Evolutionary conservation across 2,797 vertebrate species (phyloP).

Genomic region (Leucoraja ocellata): DNA sequence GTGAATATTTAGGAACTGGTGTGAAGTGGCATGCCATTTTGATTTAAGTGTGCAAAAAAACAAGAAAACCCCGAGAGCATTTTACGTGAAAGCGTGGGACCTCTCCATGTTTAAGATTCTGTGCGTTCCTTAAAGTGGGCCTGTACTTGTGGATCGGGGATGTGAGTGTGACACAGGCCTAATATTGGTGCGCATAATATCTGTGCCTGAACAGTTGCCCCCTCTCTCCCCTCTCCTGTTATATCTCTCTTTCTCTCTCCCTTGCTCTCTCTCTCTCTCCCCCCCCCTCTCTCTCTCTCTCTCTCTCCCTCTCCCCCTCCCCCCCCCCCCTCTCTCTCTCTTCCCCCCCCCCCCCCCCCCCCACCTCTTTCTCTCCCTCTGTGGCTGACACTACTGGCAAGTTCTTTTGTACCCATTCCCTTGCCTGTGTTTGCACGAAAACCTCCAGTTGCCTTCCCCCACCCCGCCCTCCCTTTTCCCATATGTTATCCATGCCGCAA

Average conservation of each 20-base stretch:
- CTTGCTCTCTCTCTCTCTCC: slow-evolving; percentile 44
- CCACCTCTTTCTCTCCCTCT: slow-evolving; percentile 41
- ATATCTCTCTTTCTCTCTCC: slow-evolving; percentile 50
- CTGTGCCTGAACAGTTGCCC: slow-evolving; percentile 42
- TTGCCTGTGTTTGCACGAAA: slow-evolving; percentile 49
- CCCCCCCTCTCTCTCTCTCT: too few relatives aligned
- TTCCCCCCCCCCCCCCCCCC: slow-evolving; percentile 39
- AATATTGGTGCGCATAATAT: slow-evolving; percentile 14
- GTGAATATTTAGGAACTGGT: slow-evolving; percentile 38
- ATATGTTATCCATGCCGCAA: slow-evolving; percentile 33
- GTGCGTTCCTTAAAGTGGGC: slow-evolving; percentile 35
- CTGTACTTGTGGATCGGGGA: slow-evolving; percentile 32
- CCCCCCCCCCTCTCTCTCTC: slow-evolving; percentile 49
- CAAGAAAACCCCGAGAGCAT: slow-evolving; percentile 40
- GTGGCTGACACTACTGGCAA: slow-evolving; percentile 44
- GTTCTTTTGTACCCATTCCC: slow-evolving; percentile 23
- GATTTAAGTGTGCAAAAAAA: slow-evolving; percentile 37
- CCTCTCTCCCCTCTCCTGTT: slow-evolving; percentile 44
- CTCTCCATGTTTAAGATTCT: slow-evolving; percentile 34
- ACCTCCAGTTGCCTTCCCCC: slow-evolving; percentile 50
- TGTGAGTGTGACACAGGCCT: slow-evolving; percentile 30
- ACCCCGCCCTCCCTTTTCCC: slow-evolving; percentile 41
- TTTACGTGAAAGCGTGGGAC: slow-evolving; percentile 23
- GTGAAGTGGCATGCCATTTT: slow-evolving; percentile 34
- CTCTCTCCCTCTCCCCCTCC: slow-evolving; percentile 39